Base-by-base conservation (phyloP, 2,113 vertebrate genomes). In the Microtus oregoni region DNA sequence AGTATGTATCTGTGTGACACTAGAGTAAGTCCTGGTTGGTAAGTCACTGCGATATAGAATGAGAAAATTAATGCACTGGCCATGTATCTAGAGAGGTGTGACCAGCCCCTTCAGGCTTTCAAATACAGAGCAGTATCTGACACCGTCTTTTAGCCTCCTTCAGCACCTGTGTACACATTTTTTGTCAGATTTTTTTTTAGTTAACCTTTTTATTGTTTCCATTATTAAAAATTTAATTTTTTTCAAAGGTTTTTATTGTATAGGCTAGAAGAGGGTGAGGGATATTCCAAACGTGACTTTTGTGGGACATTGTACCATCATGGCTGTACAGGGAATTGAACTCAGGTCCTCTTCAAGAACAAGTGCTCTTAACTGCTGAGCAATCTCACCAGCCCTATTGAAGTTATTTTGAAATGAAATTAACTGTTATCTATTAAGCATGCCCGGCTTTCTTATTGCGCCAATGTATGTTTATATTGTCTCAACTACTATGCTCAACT, bases 171-270 rank as follows among this genome's bases (percentile, higher is more conserved):
- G 38, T 14, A 44, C 28, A 86, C 61, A 41, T 41, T 47, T 88
- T 83, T 83, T 87, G 7, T 76, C 68, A 90, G 41, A 22, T 81
- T 7, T 73, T 86, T 83, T 79, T 89, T 83, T 95, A 65, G 20
- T 78, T 67, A 81, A 90, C n/a, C 38, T 72, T 83, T 65, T 79
- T 82, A 44, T n/a, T 79, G 24, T 73, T 73, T 58, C n/a, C 70
- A 75, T 44, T 85, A 17, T 72, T 92, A 95, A 72, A 91, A 8
- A 22, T 38, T 41, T 24, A 58, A 61, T 1, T 24, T 38, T 82
- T 79, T 50, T 35, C 22, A 32, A 52, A 11, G 17, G 47, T 55
- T 81, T 55, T 58, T 55, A 28, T 38, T 61, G 35, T 24, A 0
- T 61, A 41, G 58, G 24, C 81, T 26, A 63, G 6, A 83, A 63